Conservation (phyloP, 1,140 invertebrate genomes). For the Hyles euphorbiae region DNA sequence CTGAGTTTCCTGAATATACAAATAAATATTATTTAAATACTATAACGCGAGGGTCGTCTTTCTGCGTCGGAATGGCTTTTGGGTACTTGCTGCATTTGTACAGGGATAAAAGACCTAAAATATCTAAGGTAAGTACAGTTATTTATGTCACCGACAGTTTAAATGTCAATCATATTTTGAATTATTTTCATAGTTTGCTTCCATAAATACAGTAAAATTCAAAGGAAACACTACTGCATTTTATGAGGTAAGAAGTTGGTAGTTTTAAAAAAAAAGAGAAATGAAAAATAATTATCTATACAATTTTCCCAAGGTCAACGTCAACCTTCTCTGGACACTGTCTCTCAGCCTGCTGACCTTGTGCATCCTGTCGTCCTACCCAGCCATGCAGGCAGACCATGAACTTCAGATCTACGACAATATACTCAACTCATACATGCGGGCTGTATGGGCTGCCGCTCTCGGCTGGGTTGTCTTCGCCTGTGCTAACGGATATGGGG, state of each 20-base stretch:
- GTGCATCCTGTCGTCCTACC: conserved; percentile 29
- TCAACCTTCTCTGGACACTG: conserved; percentile 23
- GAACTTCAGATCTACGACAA: conserved; percentile 30
- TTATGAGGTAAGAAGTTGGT: too few relatives aligned
- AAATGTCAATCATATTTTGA: too few relatives aligned
- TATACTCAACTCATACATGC: conserved; percentile 75
- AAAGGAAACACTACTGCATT: too few relatives aligned
- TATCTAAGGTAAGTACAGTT: conserved; percentile 12
- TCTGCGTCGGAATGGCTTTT: conserved; percentile 33
- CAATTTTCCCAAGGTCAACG: conserved; percentile 22
- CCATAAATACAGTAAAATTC: too few relatives aligned
- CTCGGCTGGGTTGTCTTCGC: conserved; percentile 83
- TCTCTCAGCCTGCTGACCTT: conserved; percentile 29
- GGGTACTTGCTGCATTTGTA: conserved; percentile 31
- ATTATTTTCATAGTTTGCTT: too few relatives aligned
- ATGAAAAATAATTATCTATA: neutral
- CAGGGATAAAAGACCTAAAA: conserved; percentile 12
- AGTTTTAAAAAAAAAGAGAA: too few relatives aligned
- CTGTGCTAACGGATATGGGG: conserved; percentile 80
- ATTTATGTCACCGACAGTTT: too few relatives aligned
- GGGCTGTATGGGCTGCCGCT: conserved; percentile 77
- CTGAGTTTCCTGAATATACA: conserved; percentile 13
- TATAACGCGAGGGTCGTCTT: conserved; percentile 23
- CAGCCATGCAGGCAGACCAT: conserved; percentile 25
- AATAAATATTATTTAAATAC: conserved; percentile 30